Conservation (phyloP, 2,113 vertebrate genomes). For the Pungitius pungitius region DNA sequence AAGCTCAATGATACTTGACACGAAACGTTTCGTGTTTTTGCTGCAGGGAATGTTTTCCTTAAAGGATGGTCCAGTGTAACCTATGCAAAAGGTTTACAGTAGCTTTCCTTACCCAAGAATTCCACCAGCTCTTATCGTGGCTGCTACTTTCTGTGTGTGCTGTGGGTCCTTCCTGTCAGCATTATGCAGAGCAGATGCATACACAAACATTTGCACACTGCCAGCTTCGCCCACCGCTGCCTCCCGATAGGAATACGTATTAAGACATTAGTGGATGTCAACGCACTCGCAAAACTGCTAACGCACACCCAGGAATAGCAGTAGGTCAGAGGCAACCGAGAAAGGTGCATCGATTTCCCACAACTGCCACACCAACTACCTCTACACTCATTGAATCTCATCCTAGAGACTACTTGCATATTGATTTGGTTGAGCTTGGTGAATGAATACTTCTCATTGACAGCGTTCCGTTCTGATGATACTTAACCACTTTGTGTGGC, state of each 20-base stretch:
- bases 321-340: conserved; percentile 16
- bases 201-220: conserved; percentile 10
- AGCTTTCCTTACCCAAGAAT: not conserved
- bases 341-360: conserved; percentile 30
- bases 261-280: not conserved
- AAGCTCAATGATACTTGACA: no score
- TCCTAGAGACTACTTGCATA: not conserved
- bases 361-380: conserved; percentile 13
- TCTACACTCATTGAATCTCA: conserved; percentile 5
- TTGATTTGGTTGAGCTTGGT: conserved; percentile 15
- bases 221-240: not conserved
- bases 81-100: not conserved
- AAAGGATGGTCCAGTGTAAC: not conserved
- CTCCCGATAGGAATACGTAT: not conserved
- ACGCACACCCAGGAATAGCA: conserved; percentile 13
- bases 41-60: no score
- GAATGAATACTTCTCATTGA: conserved; percentile 4
- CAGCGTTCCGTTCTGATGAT: conserved; percentile 16
- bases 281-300: conserved; percentile 12
- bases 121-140: not conserved
- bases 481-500: not conserved
- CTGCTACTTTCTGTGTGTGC: not conserved
- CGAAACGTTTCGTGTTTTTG: no score
- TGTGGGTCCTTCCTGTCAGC: conserved; percentile 21
- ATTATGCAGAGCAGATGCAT: conserved; percentile 51